Percentiles rank a stretch among this genome's conserved stretches.
phyloP scores from a whole-genome alignment of 2,797 vertebrate genomes.

The Sebastes umbrosus region DNA sequence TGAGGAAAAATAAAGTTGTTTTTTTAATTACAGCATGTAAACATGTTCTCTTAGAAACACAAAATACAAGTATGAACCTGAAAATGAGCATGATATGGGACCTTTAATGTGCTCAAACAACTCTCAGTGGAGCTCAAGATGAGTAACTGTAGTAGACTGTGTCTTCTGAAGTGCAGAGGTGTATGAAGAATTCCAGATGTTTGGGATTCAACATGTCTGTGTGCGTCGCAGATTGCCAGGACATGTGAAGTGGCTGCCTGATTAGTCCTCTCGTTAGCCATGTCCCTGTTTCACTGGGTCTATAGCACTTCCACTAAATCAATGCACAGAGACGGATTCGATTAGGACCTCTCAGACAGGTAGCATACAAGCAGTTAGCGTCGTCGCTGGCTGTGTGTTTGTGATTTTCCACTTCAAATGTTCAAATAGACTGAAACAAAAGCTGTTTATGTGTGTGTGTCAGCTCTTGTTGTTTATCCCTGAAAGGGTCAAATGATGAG shows the following conservation, averaged over 20 bases:
- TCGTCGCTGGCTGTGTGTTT: not conserved
- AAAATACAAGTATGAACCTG: too few species aligned
- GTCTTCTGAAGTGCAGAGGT: not conserved
- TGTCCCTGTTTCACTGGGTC: conserved; percentile 36
- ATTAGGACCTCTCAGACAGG: conserved; percentile 56
- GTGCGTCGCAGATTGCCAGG: conserved; percentile 8
- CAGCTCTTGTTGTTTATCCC: not conserved
- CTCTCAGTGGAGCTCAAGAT: not conserved
- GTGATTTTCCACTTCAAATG: not conserved
- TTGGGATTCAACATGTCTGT: conserved; percentile 4
- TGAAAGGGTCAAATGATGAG: not conserved
- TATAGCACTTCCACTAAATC: conserved; percentile 66
- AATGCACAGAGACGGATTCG: conserved; percentile 66
- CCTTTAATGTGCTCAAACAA: not conserved
- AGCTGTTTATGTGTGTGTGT: not conserved
- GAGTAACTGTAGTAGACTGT: not conserved
- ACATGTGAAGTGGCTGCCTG: conserved; percentile 34
- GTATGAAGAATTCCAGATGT: conserved; percentile 25
- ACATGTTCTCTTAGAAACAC: too few species aligned
- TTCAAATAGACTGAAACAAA: conserved; percentile 1
- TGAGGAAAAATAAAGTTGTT: too few species aligned
- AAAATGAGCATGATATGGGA: too few species aligned
- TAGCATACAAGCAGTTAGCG: not conserved
- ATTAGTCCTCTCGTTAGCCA: conserved; percentile 38
- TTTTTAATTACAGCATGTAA: too few species aligned